phyloP scores from a whole-genome alignment of 2,113 vertebrate species.

The Loxodonta africana region DNA sequence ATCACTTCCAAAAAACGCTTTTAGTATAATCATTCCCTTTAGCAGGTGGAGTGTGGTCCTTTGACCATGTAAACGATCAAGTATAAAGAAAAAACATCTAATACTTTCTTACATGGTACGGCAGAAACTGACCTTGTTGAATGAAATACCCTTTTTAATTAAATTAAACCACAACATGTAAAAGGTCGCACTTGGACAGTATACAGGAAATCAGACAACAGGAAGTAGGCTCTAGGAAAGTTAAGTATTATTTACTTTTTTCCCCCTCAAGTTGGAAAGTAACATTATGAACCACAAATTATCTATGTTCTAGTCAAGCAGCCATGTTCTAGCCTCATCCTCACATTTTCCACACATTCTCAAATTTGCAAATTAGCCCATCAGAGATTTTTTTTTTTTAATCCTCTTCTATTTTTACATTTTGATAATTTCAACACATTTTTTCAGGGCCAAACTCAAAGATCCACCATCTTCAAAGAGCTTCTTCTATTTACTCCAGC shows the following conservation, averaged over 20 bases:
- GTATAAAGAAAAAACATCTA: not conserved
- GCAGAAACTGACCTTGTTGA: not conserved
- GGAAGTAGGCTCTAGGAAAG: not conserved
- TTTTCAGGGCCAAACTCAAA: not conserved
- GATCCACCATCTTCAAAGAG: not conserved
- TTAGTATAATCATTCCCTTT: not conserved
- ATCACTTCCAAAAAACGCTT: not conserved
- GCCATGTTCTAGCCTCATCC: not conserved
- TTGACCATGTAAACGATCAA: not conserved
- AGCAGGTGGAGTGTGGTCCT: not conserved
- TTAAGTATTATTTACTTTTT: not conserved
- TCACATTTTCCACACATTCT: not conserved
- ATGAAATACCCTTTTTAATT: not conserved
- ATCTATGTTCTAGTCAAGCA: not conserved
- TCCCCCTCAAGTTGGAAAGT: not conserved
- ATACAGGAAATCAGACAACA: not conserved
- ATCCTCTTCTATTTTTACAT: not conserved
- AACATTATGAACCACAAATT: not conserved
- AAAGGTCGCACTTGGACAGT: not conserved
- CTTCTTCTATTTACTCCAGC: not conserved
- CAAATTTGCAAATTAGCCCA: not conserved
- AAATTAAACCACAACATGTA: not conserved
- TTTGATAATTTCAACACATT: not conserved
- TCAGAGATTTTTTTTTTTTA: too few relatives aligned
- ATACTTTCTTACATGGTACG: not conserved